A percentile compares a stretch with the other conserved stretches of the same genome.
phyloP scores from a whole-genome alignment of 2,888 invertebrate species.

The Anarsia innoxiella region DNA sequence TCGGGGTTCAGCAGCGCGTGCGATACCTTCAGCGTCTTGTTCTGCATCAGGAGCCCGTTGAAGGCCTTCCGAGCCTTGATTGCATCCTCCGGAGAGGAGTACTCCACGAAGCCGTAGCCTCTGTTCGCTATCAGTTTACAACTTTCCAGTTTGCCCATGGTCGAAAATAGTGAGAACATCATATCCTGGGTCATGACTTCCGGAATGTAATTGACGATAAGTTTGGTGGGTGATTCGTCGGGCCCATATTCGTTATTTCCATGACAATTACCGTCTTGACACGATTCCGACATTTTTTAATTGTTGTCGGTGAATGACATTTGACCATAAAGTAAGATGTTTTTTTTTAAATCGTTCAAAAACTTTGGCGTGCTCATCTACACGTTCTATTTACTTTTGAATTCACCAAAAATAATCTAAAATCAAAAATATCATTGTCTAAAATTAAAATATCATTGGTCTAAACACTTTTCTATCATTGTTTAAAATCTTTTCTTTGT shows the following conservation, averaged over 20 bases:
- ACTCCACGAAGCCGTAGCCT: slow-evolving; percentile 75
- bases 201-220: slow-evolving; percentile 76
- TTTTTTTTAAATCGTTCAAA: slow-evolving; percentile 41
- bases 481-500: too few relatives aligned
- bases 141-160: slow-evolving; percentile 75
- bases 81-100: slow-evolving; percentile 69
- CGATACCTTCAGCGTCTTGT: slow-evolving; percentile 72
- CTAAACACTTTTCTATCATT: too few relatives aligned
- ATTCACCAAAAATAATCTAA: too few relatives aligned
- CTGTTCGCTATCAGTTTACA: slow-evolving; percentile 74
- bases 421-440: too few relatives aligned
- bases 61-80: slow-evolving; percentile 70
- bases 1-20: slow-evolving; percentile 70
- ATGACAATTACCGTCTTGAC: slow-evolving; percentile 76
- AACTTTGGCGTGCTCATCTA: too few relatives aligned
- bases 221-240: slow-evolving; percentile 74
- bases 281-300: slow-evolving; percentile 77
- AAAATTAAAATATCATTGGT: too few relatives aligned
- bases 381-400: too few relatives aligned
- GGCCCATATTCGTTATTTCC: slow-evolving; percentile 72
- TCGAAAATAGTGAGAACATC: slow-evolving; percentile 74
- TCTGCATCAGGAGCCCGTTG: slow-evolving; percentile 72
- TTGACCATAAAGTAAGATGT: slow-evolving; percentile 50
- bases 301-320: slow-evolving; percentile 75
- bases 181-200: slow-evolving; percentile 76